Conservation (phyloP, 2,888 invertebrate genomes). For the Drosophila falleni region DNA sequence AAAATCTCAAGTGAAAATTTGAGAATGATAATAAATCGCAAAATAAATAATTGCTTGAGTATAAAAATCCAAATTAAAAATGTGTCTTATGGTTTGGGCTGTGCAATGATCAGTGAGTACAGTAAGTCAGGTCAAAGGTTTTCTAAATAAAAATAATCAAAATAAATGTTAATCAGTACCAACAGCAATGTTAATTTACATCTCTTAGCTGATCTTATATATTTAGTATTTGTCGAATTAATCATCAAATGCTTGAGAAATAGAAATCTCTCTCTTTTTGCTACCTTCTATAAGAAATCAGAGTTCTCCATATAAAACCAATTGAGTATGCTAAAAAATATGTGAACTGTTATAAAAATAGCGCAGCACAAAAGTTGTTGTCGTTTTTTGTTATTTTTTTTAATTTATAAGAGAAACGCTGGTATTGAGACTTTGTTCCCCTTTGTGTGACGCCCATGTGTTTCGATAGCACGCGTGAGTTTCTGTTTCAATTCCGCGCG, state of each 20-base stretch:
- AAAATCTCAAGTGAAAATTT: too few species aligned
- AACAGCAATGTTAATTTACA: too few species aligned
- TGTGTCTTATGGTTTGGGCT: too few species aligned
- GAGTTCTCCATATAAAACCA: constrained; percentile 6
- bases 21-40: too few species aligned
- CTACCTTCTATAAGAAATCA: background rate
- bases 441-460: constrained; percentile 20
- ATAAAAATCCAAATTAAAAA: too few species aligned
- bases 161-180: too few species aligned
- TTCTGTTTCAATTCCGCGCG: constrained; percentile 49
- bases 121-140: too few species aligned
- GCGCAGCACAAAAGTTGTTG: constrained; percentile 32
- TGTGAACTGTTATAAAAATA: constrained; percentile 52
- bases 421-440: constrained; percentile 13
- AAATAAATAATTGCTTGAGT: too few species aligned
- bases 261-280: background rate
- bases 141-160: too few species aligned
- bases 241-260: constrained; percentile 7
- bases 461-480: constrained; percentile 28
- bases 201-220: constrained; percentile 6
- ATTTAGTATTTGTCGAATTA: background rate
- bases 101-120: too few species aligned
- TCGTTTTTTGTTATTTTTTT: constrained; percentile 17
- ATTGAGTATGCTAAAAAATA: constrained; percentile 46
- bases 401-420: constrained; percentile 26